Evolutionary conservation across 2,888 invertebrate species (phyloP).

Genomic region (Hermaeophaga mercurialis): DNA sequence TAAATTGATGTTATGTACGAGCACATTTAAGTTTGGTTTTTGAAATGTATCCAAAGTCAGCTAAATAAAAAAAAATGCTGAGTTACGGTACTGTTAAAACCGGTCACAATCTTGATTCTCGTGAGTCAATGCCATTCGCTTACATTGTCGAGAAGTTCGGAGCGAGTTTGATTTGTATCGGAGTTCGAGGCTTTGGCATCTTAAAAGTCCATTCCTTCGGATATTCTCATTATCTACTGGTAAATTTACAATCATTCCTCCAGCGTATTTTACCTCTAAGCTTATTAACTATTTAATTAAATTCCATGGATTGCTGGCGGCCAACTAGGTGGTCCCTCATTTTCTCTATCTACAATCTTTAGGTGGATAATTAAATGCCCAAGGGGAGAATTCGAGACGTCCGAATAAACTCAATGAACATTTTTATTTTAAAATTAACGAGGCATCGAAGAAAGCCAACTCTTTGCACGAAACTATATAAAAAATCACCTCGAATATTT

Average conservation of each 20-base stretch:
- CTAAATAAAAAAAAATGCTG: too few species aligned
- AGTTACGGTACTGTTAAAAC: slow-evolving; percentile 23
- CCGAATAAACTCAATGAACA: neutral
- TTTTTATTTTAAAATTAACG: slow-evolving; percentile 1
- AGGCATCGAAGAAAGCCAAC: too few species aligned
- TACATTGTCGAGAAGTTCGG: slow-evolving; percentile 45
- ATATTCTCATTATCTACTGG: slow-evolving; percentile 25
- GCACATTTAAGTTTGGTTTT: too few species aligned
- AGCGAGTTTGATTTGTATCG: slow-evolving; percentile 48
- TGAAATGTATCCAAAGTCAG: too few species aligned
- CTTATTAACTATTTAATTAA: slow-evolving; percentile 35
- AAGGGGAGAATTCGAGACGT: neutral
- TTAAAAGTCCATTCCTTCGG: slow-evolving; percentile 16
- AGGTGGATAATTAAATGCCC: slow-evolving; percentile 2
- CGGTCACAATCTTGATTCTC: slow-evolving; percentile 35
- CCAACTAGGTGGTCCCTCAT: slow-evolving; percentile 37
- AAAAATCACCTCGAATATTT: too few species aligned
- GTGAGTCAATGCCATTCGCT: slow-evolving; percentile 44
- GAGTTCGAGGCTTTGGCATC: slow-evolving; percentile 12
- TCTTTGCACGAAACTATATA: too few species aligned
- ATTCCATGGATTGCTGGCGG: slow-evolving; percentile 42
- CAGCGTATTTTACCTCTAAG: slow-evolving; percentile 20
- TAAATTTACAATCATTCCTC: slow-evolving; percentile 26
- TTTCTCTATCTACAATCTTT: slow-evolving; percentile 9
- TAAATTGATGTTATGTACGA: too few species aligned